Base-by-base conservation (phyloP, 2,797 vertebrate species). In the Pagetopsis macropterus region DNA sequence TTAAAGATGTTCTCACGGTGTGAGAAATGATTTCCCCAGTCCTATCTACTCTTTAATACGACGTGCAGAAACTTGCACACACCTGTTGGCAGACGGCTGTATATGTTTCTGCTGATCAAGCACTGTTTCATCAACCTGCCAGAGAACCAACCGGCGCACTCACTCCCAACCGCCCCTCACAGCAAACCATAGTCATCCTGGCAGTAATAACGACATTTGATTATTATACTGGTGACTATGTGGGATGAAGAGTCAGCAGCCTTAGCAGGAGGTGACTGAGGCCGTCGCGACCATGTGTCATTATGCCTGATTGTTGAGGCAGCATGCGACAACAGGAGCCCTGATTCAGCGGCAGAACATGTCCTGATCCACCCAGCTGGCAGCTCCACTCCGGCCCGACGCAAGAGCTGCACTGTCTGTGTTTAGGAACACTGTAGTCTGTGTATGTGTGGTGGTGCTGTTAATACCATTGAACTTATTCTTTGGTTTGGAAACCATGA, bases 301-400 rank as follows among this genome's bases (percentile, higher is more conserved):
- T 31, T 50, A 9, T 58, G 17, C 21, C 54, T 57, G 58, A 27
- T 27, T 65, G 72, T 61, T 57, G 37, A 33, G 44, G 0, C 21
- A 48, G 60, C 16, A 27, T 58, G 51, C 62, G 69, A 70, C 72
- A 81, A 37, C 49, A 56, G 67, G 33, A 64, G 21, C 23, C 17
- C 44, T 75, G 58, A 65, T 1, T 13, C 45, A 55, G 58, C 27
- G 31, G 27, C 58, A 65, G 50, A 73, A 60, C 55, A 68, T 44
- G 21, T 48, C 49, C 64, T 45, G 72, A 84, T 66, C 70, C n/a
- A 58, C 56, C 51, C 56, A 54, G 64, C 33, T 37, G 33, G 33
- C 33, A 43, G 27, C 70, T 62, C 49, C 33, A 37, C 33, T 37
- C 31, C 12, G 33, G 14, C 13, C 52, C 59, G 45, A 46, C 23